These are phyloP conservation scores for Terrapene triunguis DNA, from an alignment of 2,113 vertebrate species.

Conservation along the genomic window DNA sequence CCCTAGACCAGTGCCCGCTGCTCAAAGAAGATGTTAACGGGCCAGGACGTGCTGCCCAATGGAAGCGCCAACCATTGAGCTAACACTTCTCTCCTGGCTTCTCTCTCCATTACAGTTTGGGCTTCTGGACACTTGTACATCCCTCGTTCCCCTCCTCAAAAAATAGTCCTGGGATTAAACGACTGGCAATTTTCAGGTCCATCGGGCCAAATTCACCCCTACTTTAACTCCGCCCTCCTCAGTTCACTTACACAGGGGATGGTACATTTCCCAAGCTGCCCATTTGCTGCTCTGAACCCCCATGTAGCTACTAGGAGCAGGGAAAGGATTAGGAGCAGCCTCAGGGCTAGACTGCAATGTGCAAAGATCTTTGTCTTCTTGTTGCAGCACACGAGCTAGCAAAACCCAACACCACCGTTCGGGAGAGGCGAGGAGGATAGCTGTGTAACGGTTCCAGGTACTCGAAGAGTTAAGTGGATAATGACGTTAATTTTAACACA, in stretches of 20 bases:
- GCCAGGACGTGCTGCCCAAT: not conserved
- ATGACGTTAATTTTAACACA: not conserved
- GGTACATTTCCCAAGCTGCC: no score
- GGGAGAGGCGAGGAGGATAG: not conserved
- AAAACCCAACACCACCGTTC: not conserved
- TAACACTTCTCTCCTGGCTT: no score
- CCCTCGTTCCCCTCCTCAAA: not conserved
- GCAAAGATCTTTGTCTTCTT: not conserved
- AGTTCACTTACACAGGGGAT: not conserved
- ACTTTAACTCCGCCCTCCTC: not conserved
- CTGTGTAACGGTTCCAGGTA: not conserved
- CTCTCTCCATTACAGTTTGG: not conserved
- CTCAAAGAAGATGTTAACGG: not conserved
- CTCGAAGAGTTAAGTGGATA: not conserved
- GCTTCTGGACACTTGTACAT: no score
- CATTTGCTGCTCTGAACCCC: no score
- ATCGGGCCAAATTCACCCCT: not conserved
- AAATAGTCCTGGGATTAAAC: not conserved
- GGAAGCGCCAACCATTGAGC: no score
- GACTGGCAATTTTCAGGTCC: not conserved
- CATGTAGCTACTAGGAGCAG: no score
- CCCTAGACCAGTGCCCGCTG: fast-evolving
- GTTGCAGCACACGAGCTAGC: not conserved
- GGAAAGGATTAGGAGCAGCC: no score
- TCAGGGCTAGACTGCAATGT: not conserved